Evolutionary conservation across 2,888 invertebrate genomes (phyloP), one percentile per base, ranked within the genome.

Genomic region (Penaeus monodon): DNA sequence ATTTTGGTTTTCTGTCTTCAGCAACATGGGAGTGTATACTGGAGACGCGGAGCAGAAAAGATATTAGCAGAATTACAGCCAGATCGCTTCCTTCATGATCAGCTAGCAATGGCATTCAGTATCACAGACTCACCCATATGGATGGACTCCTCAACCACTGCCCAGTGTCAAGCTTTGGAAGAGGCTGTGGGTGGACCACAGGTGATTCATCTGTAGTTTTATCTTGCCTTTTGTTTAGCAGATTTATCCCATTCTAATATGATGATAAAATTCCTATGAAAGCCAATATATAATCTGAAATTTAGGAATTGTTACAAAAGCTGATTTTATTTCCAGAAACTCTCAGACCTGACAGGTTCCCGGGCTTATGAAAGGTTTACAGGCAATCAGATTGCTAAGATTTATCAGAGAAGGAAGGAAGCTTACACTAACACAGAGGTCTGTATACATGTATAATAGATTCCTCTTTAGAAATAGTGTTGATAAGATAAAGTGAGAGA

Each of bases 11-110:
- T 57, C 3, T 20, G 57, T 63, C 33, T 91, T 65, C 92, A 99
- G 96, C 99, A 99, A 96, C 99, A 99, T 92, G 99, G 99, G 0
- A 98, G 98, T 74, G 96, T 99, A 0, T 99, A 97, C 93, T 99
- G 99, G 99, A 95, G 95, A 78, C 95, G 94, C 89, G 96, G 96
- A 24, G 95, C 96, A 0, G 94, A 95, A 84, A 91, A 94, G 24
- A 94, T 94, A 0, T 93, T 99, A 29, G 92, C 93, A 84, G 94
- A 93, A 77, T 93, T 98, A 49, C 94, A 96, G 83, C 93, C 96
- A 0, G 94, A 95, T 17, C 95, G 95, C 91, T 96, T 96, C 92
- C 93, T 98, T 17, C 96, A 97, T 93, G 95, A 96, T 38, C 97
- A 98, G 93, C 93, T 99, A 68, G 94, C 94, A 81, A 95, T 95